Evolutionary conservation across 1,140 invertebrate species (phyloP), one percentile per base, ranked within the genome.

Genomic region (Bombus sibiricus): DNA sequence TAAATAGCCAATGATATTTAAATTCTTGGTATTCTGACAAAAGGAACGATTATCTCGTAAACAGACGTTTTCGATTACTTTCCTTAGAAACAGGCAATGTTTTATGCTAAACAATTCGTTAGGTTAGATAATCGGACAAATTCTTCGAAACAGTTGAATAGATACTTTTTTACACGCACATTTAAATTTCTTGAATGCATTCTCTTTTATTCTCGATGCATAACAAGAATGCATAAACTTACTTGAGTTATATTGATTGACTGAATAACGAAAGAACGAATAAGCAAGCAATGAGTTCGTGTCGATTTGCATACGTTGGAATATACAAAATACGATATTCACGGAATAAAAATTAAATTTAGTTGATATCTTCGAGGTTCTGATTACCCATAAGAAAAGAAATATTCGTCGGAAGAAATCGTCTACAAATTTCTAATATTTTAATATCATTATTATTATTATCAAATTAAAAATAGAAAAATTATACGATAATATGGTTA

Each of bases 221-320:
- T 66, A 82, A 66, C 39, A 47, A 66, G 69, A 64, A 76, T 64
- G 59, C 81, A 75, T 75, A 75, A 76, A 75, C 62, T 53, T 37
- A 41, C n/a, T 53, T 39, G 41, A 66, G 47, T 68, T 75, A 75
- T 75, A 75, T 83, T n/a, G 81, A 75, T 83, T n/a, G 81, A 68
- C 72, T 41, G 69, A 73, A 62, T 62, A 73, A 81, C 69, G 25
- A 25, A 81, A 62, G 69, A 37, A 68, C 66, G 78, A 71, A 53
- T 57, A 39, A 69, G 32, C 43, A 15, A 57, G 53, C 71, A 74
- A 82, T 37, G 80, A 82, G 74, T 74, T 74, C 39, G 25, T 2
- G 9, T 83, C 25, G 15, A 83, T 83, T 75, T 83, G 71, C 72
- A 83, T 75, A 28, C 25, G 59, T 34, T 53, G 13, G n/a, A 62